Evolutionary conservation across 2,888 invertebrate species (phyloP).

Genomic region (Cataglyphis rosenhaueri): DNA sequence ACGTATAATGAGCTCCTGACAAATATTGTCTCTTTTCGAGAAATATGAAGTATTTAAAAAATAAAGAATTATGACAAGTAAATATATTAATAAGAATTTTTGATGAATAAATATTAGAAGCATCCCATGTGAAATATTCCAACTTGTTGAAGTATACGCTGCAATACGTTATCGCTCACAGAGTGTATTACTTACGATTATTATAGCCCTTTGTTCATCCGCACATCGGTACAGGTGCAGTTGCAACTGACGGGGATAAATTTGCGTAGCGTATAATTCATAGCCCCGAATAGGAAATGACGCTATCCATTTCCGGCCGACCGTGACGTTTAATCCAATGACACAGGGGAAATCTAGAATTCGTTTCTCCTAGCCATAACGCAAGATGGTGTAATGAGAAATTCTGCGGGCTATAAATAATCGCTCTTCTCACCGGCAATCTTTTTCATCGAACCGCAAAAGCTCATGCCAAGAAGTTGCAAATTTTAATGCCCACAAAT

Average conservation of each 20-base stretch:
- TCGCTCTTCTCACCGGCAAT: constrained; percentile 6
- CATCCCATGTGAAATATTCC: background rate
- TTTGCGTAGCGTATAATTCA: constrained; percentile 66
- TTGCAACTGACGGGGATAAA: constrained; percentile 65
- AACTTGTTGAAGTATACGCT: background rate
- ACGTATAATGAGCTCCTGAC: background rate
- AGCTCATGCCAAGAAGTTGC: background rate
- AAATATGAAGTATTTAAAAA: background rate
- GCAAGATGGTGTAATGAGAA: constrained; percentile 51
- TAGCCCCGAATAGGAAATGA: constrained; percentile 64
- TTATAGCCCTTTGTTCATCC: constrained; percentile 22
- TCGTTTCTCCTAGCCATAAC: constrained; percentile 47
- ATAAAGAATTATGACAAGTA: background rate
- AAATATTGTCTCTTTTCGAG: background rate
- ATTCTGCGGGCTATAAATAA: constrained; percentile 42
- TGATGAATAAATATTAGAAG: background rate
- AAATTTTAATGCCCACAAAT: background rate
- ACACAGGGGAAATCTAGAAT: constrained; percentile 71
- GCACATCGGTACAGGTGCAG: constrained; percentile 21
- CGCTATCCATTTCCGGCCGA: constrained; percentile 71
- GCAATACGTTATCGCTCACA: background rate
- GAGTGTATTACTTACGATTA: constrained; percentile 20
- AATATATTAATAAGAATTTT: constrained; percentile 11
- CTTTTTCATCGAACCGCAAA: constrained; percentile 15
- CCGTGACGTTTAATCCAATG: constrained; percentile 72